Evolutionary conservation across 2,888 invertebrate genomes (phyloP).

Genomic region (Punctoribates punctum): DNA sequence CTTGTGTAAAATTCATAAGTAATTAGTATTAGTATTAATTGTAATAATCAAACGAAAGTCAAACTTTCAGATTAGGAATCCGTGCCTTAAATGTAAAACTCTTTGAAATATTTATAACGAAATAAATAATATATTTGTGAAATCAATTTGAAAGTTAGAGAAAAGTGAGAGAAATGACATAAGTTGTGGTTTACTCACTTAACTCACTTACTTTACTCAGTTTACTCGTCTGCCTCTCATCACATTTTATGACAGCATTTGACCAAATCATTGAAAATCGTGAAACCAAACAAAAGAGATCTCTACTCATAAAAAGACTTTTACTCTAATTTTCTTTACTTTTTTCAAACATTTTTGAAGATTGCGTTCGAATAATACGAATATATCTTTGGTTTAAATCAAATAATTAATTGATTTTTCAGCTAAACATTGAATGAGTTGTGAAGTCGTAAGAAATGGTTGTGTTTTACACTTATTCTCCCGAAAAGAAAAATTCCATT

Average conservation of each 20-base stretch:
- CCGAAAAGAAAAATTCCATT: too few relatives aligned
- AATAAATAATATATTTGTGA: neutral
- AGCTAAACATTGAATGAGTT: too few relatives aligned
- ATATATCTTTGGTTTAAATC: neutral
- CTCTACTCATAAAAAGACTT: neutral
- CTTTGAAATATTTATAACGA: neutral
- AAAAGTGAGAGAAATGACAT: too few relatives aligned
- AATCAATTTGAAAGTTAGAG: too few relatives aligned
- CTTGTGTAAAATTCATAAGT: neutral
- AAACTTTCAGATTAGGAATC: neutral
- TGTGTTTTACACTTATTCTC: too few relatives aligned
- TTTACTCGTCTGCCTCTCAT: constrained; percentile 16
- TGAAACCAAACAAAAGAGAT: constrained; percentile 2
- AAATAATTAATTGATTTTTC: neutral
- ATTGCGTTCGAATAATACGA: neutral
- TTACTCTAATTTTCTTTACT: neutral
- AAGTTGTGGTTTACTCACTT: neutral
- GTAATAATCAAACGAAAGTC: neutral
- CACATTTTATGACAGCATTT: neutral
- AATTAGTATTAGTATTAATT: neutral
- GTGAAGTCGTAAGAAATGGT: too few relatives aligned
- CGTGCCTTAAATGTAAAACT: constrained; percentile 26
- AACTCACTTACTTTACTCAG: too few relatives aligned
- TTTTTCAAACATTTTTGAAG: neutral
- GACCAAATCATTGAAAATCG: neutral